Evolutionary conservation across 2,113 vertebrate genomes (phyloP).

Genomic region (Daubentonia madagascariensis): DNA sequence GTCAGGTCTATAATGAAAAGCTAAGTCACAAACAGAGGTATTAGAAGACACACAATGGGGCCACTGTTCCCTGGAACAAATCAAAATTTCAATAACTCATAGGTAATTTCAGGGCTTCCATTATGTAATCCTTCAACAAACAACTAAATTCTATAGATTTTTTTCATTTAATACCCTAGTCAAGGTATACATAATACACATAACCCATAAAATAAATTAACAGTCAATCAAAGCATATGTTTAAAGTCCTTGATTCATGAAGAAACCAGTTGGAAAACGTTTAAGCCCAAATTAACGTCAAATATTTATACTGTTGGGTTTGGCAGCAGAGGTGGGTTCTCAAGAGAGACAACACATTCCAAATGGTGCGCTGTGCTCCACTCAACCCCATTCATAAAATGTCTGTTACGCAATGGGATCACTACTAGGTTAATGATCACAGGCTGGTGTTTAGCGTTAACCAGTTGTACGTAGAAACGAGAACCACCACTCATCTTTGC

Average conservation of each 20-base stretch:
- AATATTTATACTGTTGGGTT: slow-evolving; percentile 36
- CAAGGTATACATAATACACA: neutral
- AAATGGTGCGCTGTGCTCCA: neutral
- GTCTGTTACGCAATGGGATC: neutral
- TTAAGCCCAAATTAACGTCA: neutral
- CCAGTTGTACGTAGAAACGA: neutral
- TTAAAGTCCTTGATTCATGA: slow-evolving; percentile 15
- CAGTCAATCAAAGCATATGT: slow-evolving; percentile 40
- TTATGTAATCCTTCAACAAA: slow-evolving; percentile 43
- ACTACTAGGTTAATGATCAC: neutral
- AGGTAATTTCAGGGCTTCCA: slow-evolving; percentile 43
- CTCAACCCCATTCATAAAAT: neutral
- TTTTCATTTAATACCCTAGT: slow-evolving; percentile 9
- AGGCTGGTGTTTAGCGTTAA: neutral
- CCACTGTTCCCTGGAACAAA: neutral
- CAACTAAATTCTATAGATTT: neutral
- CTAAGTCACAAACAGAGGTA: slow-evolving; percentile 42
- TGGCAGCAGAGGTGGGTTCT: neutral
- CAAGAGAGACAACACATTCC: neutral
- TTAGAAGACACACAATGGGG: slow-evolving; percentile 27
- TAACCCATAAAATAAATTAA: slow-evolving; percentile 38
- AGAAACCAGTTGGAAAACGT: slow-evolving; percentile 5
- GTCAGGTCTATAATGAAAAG: slow-evolving; percentile 52
- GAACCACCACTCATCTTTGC: neutral
- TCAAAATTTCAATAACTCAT: slow-evolving; percentile 62